These are phyloP conservation scores for Mystacides longicornis DNA, from an alignment of 2,888 invertebrate genomes.

Conservation along the genomic window DNA sequence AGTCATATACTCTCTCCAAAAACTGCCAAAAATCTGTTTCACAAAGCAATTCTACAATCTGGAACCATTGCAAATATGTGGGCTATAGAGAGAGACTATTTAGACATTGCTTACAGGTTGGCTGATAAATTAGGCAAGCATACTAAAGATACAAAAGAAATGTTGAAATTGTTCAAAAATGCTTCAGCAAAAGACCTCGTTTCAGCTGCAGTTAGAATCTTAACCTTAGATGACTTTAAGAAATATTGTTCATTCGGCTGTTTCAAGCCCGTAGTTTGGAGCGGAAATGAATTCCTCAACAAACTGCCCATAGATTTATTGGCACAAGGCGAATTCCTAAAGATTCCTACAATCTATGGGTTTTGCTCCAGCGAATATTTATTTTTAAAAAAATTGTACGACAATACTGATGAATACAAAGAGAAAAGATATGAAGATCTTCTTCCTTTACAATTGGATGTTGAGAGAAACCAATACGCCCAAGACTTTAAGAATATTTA, in stretches of 20 bases:
- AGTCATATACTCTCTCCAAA: conserved; percentile 39
- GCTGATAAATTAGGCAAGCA: conserved; percentile 38
- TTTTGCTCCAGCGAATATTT: conserved; percentile 36
- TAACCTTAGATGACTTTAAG: conserved; percentile 8
- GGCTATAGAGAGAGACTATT: conserved; percentile 36
- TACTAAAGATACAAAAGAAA: conserved; percentile 35
- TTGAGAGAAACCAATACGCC: conserved; percentile 35
- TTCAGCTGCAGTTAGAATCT: conserved; percentile 1
- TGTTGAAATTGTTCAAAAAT: conserved; percentile 36
- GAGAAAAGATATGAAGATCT: not conserved
- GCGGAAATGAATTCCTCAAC: conserved; percentile 40
- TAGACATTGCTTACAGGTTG: conserved; percentile 38
- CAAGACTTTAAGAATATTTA: conserved; percentile 35
- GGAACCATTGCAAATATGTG: conserved; percentile 38
- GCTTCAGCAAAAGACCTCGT: conserved; percentile 13
- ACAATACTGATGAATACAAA: not conserved
- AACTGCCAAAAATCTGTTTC: conserved; percentile 38
- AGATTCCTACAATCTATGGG: conserved; percentile 48
- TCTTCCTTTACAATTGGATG: not conserved
- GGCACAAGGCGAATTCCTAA: conserved; percentile 35
- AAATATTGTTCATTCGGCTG: conserved; percentile 30
- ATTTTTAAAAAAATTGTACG: not conserved
- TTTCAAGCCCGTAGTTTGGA: conserved; percentile 39
- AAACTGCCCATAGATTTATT: conserved; percentile 43
- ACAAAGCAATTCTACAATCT: conserved; percentile 41